Base-by-base conservation (phyloP, 1,140 invertebrate genomes). In the Caenorhabditis brenneri region DNA sequence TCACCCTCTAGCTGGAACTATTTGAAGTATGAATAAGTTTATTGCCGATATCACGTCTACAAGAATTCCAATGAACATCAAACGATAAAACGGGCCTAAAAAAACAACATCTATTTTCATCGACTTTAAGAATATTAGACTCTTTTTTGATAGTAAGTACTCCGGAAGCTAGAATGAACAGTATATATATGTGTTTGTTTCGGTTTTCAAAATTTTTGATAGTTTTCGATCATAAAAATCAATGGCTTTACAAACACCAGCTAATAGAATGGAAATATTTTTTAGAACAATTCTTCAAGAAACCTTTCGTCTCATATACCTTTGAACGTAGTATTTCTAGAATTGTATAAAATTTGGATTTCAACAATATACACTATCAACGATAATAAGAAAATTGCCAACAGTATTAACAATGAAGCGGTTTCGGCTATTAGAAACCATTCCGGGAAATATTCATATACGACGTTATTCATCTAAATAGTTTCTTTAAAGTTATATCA, bases 31-130 rank as follows among this genome's bases (percentile, higher is more conserved):
- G 42, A 74, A 74, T 10, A 74, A n/a, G 42, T 74, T 74, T 16
- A 74, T 12, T 12, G 65, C 65, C 24, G 65, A 74, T 24, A 19
- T 39, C n/a, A 74, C 46, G 24, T 74, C 65, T 0, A 74, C 65
- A 33, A 74, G 10, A 3, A 74, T 74, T 46, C 65, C 65, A 74
- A 74, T 31, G n/a, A 74, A 74, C 65, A 74, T 74, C 33, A 74
- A 24, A 6, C 65, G 65, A 42, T 74, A 74, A 15, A 74, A 74
- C 5, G 65, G 65, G 12, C 36, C 65, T 74, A 22, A 42, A 74
- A 42, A 24, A 27, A 12, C 22, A 27, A 2, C 6, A 27, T 10
- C 27, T 0, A 55, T 5, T 10, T n/a, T n/a, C n/a, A n/a, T n/a
- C n/a, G n/a, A n/a, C n/a, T n/a, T n/a, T n/a, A n/a, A n/a, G n/a